Evolutionary conservation across 2,797 vertebrate genomes (phyloP).

Genomic region (Setipinna tenuifilis): DNA sequence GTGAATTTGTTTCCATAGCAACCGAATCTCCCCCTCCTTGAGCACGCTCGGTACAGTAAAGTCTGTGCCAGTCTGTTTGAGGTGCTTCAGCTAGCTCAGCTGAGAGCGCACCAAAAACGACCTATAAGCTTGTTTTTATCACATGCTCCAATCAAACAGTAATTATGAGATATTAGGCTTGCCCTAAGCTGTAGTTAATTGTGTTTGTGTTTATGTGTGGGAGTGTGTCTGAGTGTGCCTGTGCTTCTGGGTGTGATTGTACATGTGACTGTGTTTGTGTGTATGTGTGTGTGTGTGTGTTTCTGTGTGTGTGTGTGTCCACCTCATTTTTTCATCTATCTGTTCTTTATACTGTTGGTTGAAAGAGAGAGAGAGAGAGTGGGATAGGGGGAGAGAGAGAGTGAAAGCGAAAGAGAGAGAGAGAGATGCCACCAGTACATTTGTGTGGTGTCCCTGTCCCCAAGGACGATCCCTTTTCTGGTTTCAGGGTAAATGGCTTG

Average conservation of each 20-base stretch:
- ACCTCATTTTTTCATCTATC: background rate
- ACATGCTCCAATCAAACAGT: conserved; percentile 42
- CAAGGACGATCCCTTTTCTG: conserved; percentile 23
- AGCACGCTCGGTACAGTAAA: conserved; percentile 60
- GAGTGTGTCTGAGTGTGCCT: background rate
- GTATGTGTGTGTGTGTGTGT: conserved; percentile 10
- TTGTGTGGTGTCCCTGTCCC: background rate
- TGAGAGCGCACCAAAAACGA: conserved; percentile 36
- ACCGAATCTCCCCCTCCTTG: conserved; percentile 59
- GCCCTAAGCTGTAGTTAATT: conserved; percentile 32
- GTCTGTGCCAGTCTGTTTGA: conserved; percentile 54
- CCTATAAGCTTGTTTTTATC: conserved; percentile 39
- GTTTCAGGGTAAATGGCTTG: conserved; percentile 24
- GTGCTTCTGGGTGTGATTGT: background rate
- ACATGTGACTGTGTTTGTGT: conserved; percentile 26
- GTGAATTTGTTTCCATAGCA: conserved; percentile 64
- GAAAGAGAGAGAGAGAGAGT: conserved; percentile 1
- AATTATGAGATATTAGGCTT: conserved; percentile 46
- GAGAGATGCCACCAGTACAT: background rate
- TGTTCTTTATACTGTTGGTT: background rate
- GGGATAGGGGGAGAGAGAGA: background rate
- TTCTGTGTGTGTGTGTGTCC: conserved; percentile 19
- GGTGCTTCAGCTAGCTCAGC: conserved; percentile 38
- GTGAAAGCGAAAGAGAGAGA: background rate
- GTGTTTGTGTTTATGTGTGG: conserved; percentile 8